Evolutionary conservation across 2,113 vertebrate species (phyloP).

Genomic region (Campylorhamphus procurvoides): DNA sequence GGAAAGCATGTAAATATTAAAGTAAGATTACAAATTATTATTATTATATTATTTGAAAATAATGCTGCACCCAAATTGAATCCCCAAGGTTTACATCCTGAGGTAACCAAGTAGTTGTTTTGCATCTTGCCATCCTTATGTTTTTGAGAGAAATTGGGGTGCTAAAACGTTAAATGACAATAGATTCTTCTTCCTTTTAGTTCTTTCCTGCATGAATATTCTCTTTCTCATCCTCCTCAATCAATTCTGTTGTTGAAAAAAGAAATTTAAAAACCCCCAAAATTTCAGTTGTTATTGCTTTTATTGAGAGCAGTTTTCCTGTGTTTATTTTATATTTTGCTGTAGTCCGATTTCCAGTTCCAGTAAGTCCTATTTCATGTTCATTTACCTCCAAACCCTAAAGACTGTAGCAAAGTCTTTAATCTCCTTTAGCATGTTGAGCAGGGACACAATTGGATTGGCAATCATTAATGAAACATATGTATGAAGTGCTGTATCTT

Average conservation of each 20-base stretch:
- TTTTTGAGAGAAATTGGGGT: background rate
- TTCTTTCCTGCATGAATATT: background rate
- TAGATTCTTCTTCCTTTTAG: background rate
- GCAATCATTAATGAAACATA: constrained; percentile 23
- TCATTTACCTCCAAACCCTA: constrained; percentile 33
- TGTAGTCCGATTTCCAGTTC: background rate
- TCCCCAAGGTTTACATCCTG: background rate
- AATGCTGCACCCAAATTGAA: background rate
- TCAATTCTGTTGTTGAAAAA: background rate
- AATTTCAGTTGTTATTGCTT: background rate
- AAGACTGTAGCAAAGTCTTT: constrained; percentile 31
- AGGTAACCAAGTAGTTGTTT: background rate
- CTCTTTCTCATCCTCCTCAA: background rate
- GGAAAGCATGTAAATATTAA: background rate
- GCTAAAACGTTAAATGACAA: background rate
- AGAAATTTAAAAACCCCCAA: background rate
- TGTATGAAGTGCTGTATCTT: background rate
- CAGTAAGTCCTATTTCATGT: background rate
- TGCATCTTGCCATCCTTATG: background rate
- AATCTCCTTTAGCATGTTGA: constrained; percentile 12
- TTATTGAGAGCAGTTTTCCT: background rate
- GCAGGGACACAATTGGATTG: background rate
- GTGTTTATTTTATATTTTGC: background rate
- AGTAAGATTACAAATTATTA: background rate
- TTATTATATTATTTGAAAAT: background rate